These are phyloP conservation scores for Drosophila obscura DNA, from an alignment of 1,140 invertebrate genomes.

Conservation along the genomic window DNA sequence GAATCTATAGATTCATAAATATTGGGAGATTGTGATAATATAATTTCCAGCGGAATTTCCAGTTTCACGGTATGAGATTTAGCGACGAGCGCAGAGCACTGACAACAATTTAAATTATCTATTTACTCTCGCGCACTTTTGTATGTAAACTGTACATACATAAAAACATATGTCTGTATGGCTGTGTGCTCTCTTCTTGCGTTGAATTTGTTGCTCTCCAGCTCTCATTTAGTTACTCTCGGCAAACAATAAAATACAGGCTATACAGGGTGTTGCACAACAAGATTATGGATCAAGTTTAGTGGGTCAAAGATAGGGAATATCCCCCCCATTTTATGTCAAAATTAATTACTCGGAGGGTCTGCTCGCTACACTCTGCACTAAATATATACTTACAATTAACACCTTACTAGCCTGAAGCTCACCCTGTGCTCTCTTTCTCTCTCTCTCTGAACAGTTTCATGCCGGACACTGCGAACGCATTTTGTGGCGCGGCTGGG, in stretches of 20 bases:
- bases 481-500: constrained; percentile 92
- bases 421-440: no score
- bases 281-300: no score
- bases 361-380: constrained; percentile 6
- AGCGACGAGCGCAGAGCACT: constrained; percentile 38
- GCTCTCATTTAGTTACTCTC: constrained; percentile 39
- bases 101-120: constrained; percentile 36
- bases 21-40: no score
- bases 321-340: background rate
- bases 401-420: background rate
- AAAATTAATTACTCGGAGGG: background rate
- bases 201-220: constrained; percentile 28
- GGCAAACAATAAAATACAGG: constrained; percentile 13
- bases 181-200: background rate
- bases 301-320: background rate
- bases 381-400: constrained; percentile 1
- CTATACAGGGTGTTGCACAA: constrained; percentile 50
- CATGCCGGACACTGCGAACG: constrained; percentile 90
- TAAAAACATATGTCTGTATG: no score
- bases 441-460: constrained; percentile 85
- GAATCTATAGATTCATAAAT: no score
- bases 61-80: constrained; percentile 14
- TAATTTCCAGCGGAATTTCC: background rate
- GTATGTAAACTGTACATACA: background rate
- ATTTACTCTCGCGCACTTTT: constrained; percentile 15